phyloP scores from a whole-genome alignment of 2,113 vertebrate genomes.

The Cyprinus carpio region DNA sequence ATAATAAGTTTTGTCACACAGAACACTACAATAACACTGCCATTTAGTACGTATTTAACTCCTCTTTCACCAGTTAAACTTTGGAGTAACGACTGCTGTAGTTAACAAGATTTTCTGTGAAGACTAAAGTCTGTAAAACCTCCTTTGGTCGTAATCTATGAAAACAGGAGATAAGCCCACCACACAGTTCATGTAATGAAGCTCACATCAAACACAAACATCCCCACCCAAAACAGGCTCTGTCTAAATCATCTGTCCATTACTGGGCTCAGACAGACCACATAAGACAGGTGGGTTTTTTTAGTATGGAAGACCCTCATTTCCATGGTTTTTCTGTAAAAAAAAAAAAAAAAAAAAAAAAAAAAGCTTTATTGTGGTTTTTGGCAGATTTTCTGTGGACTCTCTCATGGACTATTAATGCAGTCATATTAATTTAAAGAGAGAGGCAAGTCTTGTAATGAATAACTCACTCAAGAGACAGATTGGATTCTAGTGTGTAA shows the following conservation, averaged over 20 bases:
- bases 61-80: conserved; percentile 40
- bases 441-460: conserved; percentile 22
- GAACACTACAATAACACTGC: conserved; percentile 9
- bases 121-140: conserved; percentile 50
- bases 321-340: conserved; percentile 43
- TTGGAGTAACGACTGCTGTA: conserved; percentile 60
- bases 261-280: conserved; percentile 72
- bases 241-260: conserved; percentile 49
- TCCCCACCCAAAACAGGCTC: conserved; percentile 44
- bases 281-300: conserved; percentile 81
- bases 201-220: conserved; percentile 46
- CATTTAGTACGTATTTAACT: conserved; percentile 12
- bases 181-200: conserved; percentile 35
- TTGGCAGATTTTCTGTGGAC: conserved; percentile 24
- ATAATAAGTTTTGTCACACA: not conserved
- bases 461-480: conserved; percentile 39
- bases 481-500: conserved; percentile 29
- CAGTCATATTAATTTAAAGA: conserved; percentile 30
- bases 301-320: conserved; percentile 46
- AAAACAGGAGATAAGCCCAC: conserved; percentile 63
- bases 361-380: conserved; percentile 17
- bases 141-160: conserved; percentile 62
- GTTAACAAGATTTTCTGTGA: conserved; percentile 56
- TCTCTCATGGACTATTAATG: not conserved
- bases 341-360: not conserved